Conservation (phyloP, 2,113 vertebrate genomes). For the Xyliphius kryptos region DNA sequence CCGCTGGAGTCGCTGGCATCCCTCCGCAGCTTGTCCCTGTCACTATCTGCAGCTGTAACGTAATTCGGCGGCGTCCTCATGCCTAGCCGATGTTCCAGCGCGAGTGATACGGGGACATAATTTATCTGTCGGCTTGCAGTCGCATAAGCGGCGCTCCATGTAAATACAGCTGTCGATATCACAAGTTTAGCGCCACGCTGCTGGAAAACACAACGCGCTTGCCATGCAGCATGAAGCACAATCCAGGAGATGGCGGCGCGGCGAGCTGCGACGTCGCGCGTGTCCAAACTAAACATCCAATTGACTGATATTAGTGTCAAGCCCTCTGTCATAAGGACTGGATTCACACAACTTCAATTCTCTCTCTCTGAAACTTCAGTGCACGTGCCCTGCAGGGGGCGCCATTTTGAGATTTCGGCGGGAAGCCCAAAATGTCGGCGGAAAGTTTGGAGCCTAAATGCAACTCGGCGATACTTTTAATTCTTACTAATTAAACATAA, state of each 20-base stretch:
- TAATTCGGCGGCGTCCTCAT: constrained; percentile 42
- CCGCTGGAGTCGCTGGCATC: constrained; percentile 30
- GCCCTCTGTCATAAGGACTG: constrained; percentile 46
- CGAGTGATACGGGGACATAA: constrained; percentile 43
- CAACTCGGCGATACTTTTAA: too few species aligned
- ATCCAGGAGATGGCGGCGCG: constrained; percentile 33
- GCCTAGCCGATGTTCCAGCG: constrained; percentile 37
- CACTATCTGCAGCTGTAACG: constrained; percentile 32
- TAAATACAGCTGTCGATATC: constrained; percentile 44
- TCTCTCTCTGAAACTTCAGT: too few species aligned
- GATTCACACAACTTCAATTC: too few species aligned
- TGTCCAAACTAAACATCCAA: constrained; percentile 44
- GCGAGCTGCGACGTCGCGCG: constrained; percentile 31
- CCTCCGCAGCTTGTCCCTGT: constrained; percentile 35
- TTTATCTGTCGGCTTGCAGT: constrained; percentile 47
- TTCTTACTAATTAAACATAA: too few species aligned
- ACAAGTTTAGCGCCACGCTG: too few species aligned
- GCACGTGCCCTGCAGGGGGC: too few species aligned
- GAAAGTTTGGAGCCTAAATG: too few species aligned
- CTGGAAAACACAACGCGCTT: constrained; percentile 17
- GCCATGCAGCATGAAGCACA: too few species aligned
- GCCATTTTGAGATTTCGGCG: too few species aligned
- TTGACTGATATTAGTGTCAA: constrained; percentile 57
- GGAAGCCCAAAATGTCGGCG: too few species aligned
- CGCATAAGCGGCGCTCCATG: constrained; percentile 2